Evolutionary conservation across 2,113 vertebrate species (phyloP).

Genomic region (Dolichotis patagonum): DNA sequence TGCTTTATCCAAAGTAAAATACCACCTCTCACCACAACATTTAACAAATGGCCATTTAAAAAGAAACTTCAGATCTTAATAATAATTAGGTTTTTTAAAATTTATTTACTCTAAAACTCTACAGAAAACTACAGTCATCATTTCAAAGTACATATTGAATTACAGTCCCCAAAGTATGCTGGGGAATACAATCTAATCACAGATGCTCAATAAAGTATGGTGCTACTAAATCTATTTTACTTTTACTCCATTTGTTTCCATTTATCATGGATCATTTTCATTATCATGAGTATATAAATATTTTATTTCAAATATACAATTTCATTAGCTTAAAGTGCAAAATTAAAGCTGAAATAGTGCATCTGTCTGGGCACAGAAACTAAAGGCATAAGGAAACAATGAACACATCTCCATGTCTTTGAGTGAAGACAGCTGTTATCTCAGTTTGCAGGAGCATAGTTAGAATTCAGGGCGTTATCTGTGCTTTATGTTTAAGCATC

Average conservation of each 20-base stretch:
- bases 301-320: slow-evolving; percentile 74
- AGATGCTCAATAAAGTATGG: slow-evolving; percentile 76
- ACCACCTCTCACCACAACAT: background rate
- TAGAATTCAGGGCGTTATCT: slow-evolving; percentile 42
- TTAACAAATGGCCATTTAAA: slow-evolving; percentile 49
- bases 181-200: slow-evolving; percentile 81
- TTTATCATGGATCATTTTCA: slow-evolving; percentile 83
- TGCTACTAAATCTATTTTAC: slow-evolving; percentile 80
- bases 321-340: slow-evolving; percentile 83
- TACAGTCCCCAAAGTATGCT: slow-evolving; percentile 71
- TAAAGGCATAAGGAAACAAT: slow-evolving; percentile 46
- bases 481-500: slow-evolving; percentile 59
- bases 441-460: background rate
- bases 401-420: slow-evolving; percentile 23
- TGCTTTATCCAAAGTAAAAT: background rate
- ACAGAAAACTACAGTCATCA: slow-evolving; percentile 65
- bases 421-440: slow-evolving; percentile 59
- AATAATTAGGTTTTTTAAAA: background rate
- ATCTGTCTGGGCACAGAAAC: slow-evolving; percentile 37
- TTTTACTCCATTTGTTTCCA: slow-evolving; percentile 73
- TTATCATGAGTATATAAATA: slow-evolving; percentile 76
- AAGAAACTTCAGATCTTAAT: slow-evolving; percentile 43
- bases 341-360: slow-evolving; percentile 66
- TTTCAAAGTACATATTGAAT: slow-evolving; percentile 79
- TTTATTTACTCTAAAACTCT: background rate